Percentiles rank a stretch among this genome's conserved stretches.
These are phyloP conservation scores for Plectrocnemia conspersa DNA, from an alignment of 1,140 invertebrate species.

Conservation along the genomic window DNA sequence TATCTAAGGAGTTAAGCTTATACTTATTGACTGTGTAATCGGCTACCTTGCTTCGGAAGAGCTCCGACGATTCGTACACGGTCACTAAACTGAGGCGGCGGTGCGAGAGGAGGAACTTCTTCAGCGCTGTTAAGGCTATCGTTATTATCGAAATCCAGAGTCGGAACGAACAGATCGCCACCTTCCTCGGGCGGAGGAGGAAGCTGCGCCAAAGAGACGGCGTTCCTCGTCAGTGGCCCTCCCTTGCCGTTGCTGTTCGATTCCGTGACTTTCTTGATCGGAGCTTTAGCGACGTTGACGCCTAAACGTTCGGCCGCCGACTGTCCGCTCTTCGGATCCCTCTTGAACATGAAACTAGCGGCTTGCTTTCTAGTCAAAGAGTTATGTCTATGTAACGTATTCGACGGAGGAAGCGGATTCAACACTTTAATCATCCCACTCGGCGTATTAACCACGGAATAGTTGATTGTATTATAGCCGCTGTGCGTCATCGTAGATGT, in stretches of 20 bases:
- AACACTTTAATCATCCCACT: conserved; percentile 41
- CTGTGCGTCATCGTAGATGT: conserved; percentile 21
- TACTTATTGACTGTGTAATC: conserved; percentile 37
- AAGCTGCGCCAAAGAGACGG: conserved; percentile 71
- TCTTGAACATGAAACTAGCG: conserved; percentile 49
- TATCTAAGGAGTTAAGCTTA: conserved; percentile 17
- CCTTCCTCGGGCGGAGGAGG: conserved; percentile 77
- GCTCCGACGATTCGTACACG: conserved; percentile 74
- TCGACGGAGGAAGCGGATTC: conserved; percentile 44
- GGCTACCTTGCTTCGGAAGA: conserved; percentile 60
- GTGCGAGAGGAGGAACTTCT: conserved; percentile 55
- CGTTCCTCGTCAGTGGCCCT: conserved; percentile 59
- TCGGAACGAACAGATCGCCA: conserved; percentile 54
- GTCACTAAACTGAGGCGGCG: conserved; percentile 68
- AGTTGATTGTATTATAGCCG: conserved; percentile 25
- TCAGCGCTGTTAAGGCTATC: conserved; percentile 41
- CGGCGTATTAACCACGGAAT: conserved; percentile 35
- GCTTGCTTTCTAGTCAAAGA: conserved; percentile 55
- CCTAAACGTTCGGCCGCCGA: conserved; percentile 49
- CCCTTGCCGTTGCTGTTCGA: conserved; percentile 39
- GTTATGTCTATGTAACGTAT: conserved; percentile 54
- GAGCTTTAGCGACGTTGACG: conserved; percentile 43
- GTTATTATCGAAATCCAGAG: conserved; percentile 38
- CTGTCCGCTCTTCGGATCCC: conserved; percentile 40
- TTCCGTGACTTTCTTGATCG: conserved; percentile 31